A percentile compares a stretch with the other conserved stretches of the same genome.
phyloP scores from a whole-genome alignment of 2,888 invertebrate genomes.

The Thymelicus lineola region DNA sequence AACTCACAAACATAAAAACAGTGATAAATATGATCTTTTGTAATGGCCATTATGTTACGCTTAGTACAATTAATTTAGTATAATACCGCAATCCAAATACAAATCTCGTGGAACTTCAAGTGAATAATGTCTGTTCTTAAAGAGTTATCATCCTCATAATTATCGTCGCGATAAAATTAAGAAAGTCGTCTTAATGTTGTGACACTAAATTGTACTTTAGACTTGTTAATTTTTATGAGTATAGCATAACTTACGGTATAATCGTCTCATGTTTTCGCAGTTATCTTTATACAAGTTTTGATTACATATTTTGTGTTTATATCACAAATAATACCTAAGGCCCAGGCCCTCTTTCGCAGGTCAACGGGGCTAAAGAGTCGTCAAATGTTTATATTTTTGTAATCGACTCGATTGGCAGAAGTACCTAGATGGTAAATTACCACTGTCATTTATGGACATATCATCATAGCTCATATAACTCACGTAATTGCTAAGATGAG shows the following conservation, averaged over 20 bases:
- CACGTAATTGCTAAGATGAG: too few species aligned
- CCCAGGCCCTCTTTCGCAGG: too few species aligned
- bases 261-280: conserved; percentile 43
- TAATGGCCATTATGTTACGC: conserved; percentile 71
- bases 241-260: conserved; percentile 46
- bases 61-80: conserved; percentile 81
- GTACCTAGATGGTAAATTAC: too few species aligned
- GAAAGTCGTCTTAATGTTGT: conserved; percentile 61
- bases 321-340: too few species aligned
- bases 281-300: background rate
- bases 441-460: too few species aligned
- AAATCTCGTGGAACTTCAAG: conserved; percentile 76
- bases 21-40: conserved; percentile 2
- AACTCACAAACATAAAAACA: background rate
- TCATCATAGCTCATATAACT: too few species aligned
- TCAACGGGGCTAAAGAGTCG: too few species aligned
- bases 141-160: conserved; percentile 77
- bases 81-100: conserved; percentile 79
- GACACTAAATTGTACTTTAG: conserved; percentile 63
- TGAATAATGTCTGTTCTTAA: conserved; percentile 79
- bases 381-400: too few species aligned
- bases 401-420: too few species aligned
- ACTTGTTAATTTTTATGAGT: conserved; percentile 61
- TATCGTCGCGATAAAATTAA: conserved; percentile 76
- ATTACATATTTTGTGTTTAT: too few species aligned